Conservation (phyloP, 2,888 invertebrate genomes). For the Heterodera filipjevi region DNA sequence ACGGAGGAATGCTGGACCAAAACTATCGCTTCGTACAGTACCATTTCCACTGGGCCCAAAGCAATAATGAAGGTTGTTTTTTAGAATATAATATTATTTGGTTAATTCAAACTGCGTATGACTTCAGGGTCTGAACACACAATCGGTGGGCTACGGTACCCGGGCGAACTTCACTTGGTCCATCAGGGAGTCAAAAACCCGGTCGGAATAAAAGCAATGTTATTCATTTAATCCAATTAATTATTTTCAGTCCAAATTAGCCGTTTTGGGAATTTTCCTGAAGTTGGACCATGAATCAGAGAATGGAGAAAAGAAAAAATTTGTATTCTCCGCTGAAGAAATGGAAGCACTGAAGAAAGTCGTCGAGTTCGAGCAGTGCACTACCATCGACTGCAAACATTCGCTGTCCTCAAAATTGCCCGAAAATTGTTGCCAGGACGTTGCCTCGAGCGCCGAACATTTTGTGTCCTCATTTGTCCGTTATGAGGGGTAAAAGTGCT, state of each 20-base stretch:
- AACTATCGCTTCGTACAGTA: conserved; percentile 62
- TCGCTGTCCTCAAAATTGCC: conserved; percentile 16
- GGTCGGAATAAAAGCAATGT: not conserved
- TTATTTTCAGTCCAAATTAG: conserved; percentile 45
- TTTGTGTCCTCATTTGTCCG: conserved; percentile 46
- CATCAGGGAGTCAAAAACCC: conserved; percentile 61
- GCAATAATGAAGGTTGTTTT: conserved; percentile 51
- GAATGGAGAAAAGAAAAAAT: conserved; percentile 28
- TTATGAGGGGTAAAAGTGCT: conserved; percentile 39
- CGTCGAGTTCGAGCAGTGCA: conserved; percentile 15
- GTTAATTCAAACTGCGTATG: not conserved
- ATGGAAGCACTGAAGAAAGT: conserved; percentile 29
- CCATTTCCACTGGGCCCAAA: conserved; percentile 63
- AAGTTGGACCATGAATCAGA: conserved; percentile 49
- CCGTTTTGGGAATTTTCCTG: conserved; percentile 60
- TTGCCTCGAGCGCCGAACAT: conserved; percentile 8
- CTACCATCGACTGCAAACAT: conserved; percentile 14
- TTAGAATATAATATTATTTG: not conserved
- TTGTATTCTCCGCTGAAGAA: conserved; percentile 26
- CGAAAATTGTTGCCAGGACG: conserved; percentile 18
- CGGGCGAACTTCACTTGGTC: conserved; percentile 61
- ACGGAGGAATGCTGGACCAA: conserved; percentile 60
- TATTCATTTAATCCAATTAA: too few relatives aligned
- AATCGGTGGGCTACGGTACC: conserved; percentile 54
- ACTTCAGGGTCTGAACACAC: conserved; percentile 57